phyloP scores from a whole-genome alignment of 2,888 invertebrate genomes.

The Philhelius pedissequus region DNA sequence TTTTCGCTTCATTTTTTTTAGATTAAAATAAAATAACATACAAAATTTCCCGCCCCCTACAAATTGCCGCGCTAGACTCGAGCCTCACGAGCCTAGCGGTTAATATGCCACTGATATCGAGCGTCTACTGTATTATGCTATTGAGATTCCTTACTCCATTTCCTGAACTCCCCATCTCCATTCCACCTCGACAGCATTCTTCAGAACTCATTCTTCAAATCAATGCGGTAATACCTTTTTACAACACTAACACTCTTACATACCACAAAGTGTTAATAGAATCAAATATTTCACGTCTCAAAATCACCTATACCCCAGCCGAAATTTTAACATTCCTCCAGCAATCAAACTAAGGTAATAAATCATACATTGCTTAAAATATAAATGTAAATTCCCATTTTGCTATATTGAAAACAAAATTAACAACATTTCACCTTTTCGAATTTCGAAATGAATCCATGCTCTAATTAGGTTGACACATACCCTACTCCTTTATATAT shows the following conservation, averaged over 20 bases:
- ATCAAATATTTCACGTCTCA: conserved; percentile 18
- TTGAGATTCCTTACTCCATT: neutral
- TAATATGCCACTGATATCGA: no score
- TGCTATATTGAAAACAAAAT: conserved; percentile 12
- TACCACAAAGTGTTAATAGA: conserved; percentile 19
- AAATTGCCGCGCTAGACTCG: no score
- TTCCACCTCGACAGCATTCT: no score
- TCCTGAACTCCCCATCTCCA: neutral
- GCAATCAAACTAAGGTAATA: neutral
- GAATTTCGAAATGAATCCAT: neutral
- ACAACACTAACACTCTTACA: neutral
- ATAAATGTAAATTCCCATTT: neutral
- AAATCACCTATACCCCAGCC: conserved; percentile 6
- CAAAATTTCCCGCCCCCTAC: no score
- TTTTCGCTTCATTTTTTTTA: no score
- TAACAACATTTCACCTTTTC: conserved; percentile 11
- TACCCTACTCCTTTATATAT: no score
- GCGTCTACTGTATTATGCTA: no score
- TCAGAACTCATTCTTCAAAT: neutral
- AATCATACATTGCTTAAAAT: neutral
- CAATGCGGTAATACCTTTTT: neutral
- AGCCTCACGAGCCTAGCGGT: no score
- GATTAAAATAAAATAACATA: no score
- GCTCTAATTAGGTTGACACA: conserved; percentile 13
- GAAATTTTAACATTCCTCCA: conserved; percentile 13